Base-by-base conservation (phyloP, 2,888 invertebrate genomes). In the Charanyca ferruginea region DNA sequence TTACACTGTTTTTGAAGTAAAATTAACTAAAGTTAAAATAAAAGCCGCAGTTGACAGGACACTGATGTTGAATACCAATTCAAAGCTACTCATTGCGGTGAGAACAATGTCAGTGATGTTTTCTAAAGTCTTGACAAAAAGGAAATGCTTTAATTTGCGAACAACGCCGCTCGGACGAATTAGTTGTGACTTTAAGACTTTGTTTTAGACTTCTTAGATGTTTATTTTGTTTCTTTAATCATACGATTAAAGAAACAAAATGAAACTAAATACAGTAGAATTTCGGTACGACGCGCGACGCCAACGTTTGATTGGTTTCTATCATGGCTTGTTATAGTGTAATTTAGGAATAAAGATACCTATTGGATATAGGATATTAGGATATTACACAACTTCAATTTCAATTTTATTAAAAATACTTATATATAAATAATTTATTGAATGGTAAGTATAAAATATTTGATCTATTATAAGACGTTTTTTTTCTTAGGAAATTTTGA, bases 141-240 rank as follows among this genome's bases (percentile, higher is more conserved):
- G 65, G 72, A 77, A 80, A 84, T 84, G 84, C 59, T 63, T 72
- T 74, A 80, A 81, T 81, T 75, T 72, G 52, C 62, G 25, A 67
- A 64, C 63, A 64, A 53, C n/a, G 44, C 32, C 38, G 8, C 22
- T 7, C 18, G n/a, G 44, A 22, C 3, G 25, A 72, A 72, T 79
- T 76, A 76, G 64, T 77, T 76, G 64, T 66, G 73, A 70, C 23
- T 62, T 49, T 44, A 9, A 1, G 32, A 1, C 3, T 57, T 66
- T 57, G 53, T 65, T 59, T 41, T n/a, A 38, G 25, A 25, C 9
- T 44, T 32, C 6, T 13, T 4, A 13, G 13, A 35, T 44, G 8
- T 25, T 6, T n/a, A n/a, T n/a, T n/a, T n/a, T n/a, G n/a, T n/a
- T n/a, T n/a, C n/a, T n/a, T n/a, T n/a, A n/a, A n/a, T n/a, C n/a